Evolutionary conservation across 2,797 vertebrate genomes (phyloP).

Genomic region (Aselliscus stoliczkanus): DNA sequence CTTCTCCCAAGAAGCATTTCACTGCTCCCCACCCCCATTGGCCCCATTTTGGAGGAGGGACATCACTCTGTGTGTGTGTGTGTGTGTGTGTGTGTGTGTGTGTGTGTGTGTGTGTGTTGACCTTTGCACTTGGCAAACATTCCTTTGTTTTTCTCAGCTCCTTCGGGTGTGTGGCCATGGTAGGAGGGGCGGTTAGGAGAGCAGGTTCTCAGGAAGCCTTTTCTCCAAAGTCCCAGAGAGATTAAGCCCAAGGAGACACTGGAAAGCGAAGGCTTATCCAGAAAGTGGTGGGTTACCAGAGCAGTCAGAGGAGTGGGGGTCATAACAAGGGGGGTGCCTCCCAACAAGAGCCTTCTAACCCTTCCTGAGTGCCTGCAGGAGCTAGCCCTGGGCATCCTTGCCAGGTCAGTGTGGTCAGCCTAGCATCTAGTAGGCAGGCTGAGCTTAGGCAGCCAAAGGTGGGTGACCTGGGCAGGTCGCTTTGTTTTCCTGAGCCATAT

Average conservation of each 20-base stretch:
- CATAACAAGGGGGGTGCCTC: not conserved
- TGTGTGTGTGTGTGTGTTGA: not conserved
- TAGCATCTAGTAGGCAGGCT: not conserved
- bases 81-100: not conserved
- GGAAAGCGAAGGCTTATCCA: not conserved
- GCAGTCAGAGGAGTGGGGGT: no score
- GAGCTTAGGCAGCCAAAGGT: not conserved
- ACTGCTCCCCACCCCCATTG: not conserved
- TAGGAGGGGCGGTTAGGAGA: not conserved
- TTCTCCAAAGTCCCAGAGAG: not conserved
- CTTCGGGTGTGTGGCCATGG: not conserved
- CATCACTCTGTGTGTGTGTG: not conserved
- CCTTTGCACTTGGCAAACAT: conserved; percentile 9
- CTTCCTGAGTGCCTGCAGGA: not conserved
- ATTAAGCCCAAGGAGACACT: not conserved
- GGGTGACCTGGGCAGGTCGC: not conserved
- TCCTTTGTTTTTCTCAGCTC: conserved; percentile 55
- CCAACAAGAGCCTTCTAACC: not conserved
- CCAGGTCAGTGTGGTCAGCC: not conserved
- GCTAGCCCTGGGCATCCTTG: not conserved
- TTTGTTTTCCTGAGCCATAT: not conserved
- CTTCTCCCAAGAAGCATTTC: not conserved
- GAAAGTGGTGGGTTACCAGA: not conserved
- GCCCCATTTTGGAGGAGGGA: not conserved
- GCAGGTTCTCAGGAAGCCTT: not conserved